Evolutionary conservation across 2,797 vertebrate genomes (phyloP).

Genomic region (Glyptemys insculpta): DNA sequence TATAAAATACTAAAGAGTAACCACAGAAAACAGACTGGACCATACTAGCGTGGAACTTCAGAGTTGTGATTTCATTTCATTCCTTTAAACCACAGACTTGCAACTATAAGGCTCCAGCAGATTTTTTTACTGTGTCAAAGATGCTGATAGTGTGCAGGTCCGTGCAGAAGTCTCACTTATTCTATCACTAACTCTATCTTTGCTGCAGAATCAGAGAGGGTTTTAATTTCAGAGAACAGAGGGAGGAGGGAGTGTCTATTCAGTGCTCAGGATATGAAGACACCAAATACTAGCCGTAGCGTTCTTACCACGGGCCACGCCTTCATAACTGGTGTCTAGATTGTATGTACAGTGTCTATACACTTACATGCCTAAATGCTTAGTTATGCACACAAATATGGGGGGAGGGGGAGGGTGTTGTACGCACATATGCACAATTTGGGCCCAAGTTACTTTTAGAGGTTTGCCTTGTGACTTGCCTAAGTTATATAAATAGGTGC

Average conservation of each 20-base stretch:
- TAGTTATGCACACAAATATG: not conserved
- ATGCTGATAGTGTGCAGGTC: constrained; percentile 25
- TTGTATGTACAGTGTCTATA: not conserved
- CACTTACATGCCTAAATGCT: not conserved
- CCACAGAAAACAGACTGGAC: not conserved
- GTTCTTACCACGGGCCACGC: not conserved
- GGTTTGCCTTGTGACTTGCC: not conserved
- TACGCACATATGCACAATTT: not conserved
- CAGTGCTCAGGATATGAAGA: not conserved
- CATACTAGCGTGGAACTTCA: not conserved
- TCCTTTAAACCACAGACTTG: not conserved
- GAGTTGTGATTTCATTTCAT: not conserved
- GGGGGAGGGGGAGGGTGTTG: not conserved
- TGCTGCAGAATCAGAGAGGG: not conserved
- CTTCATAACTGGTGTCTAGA: not conserved
- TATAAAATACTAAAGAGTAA: not conserved
- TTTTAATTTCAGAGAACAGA: constrained; percentile 31
- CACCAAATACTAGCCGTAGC: not conserved
- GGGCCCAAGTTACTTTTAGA: not conserved
- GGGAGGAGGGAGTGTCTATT: not conserved
- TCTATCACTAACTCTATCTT: not conserved
- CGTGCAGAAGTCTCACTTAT: not conserved
- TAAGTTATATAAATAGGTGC: not conserved
- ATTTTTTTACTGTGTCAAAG: not conserved
- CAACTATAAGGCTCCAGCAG: not conserved